Conservation (phyloP, 2,797 vertebrate genomes). For the Sparidentex hasta region DNA sequence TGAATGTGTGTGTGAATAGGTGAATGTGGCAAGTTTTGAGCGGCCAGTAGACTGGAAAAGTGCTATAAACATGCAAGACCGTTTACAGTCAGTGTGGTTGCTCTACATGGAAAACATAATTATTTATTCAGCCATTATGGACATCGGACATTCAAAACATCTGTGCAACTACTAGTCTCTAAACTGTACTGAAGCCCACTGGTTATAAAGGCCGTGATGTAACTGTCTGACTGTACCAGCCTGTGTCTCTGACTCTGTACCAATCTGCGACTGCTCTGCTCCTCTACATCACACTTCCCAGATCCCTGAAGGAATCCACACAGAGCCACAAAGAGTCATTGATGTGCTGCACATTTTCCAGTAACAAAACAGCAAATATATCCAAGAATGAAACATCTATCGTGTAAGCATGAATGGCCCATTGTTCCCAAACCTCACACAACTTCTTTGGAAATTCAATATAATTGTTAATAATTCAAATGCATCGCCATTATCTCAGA, state of each 20-base stretch:
- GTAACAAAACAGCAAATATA: slow-evolving; percentile 9
- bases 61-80: no score
- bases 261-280: slow-evolving; percentile 45
- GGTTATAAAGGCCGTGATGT: slow-evolving; percentile 11
- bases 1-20: no score
- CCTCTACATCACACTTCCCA: slow-evolving; percentile 16
- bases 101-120: background rate
- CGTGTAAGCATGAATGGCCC: background rate
- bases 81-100: background rate
- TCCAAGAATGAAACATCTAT: background rate
- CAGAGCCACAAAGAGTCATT: slow-evolving; percentile 46
- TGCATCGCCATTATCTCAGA: background rate
- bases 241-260: slow-evolving; percentile 58
- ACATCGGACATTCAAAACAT: background rate
- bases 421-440: background rate
- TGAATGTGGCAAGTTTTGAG: no score
- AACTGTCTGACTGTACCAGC: slow-evolving; percentile 33
- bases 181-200: background rate
- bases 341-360: background rate
- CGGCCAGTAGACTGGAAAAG: no score
- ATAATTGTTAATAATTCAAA: background rate
- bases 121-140: background rate
- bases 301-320: slow-evolving; percentile 12
- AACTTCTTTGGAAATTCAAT: background rate
- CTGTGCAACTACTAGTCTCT: background rate